phyloP scores from a whole-genome alignment of 64 coral and sea anemone genomes.

The Anthopleura sola region DNA sequence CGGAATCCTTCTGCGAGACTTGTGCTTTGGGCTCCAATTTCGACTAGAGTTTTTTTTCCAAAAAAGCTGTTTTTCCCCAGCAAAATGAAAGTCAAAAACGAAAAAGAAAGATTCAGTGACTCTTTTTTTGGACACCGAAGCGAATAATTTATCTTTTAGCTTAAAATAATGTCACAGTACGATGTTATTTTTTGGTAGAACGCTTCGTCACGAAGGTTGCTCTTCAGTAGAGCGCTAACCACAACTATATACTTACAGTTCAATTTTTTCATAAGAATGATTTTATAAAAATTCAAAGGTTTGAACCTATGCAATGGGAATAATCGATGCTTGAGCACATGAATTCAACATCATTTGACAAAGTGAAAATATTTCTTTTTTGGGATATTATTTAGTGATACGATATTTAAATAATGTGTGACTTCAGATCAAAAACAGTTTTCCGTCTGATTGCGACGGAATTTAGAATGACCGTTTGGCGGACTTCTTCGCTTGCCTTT shows the following conservation, averaged over 20 bases:
- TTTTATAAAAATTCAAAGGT: background rate
- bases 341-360: background rate
- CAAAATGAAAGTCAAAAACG: slow-evolving; percentile 5
- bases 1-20: slow-evolving; percentile 5
- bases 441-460: slow-evolving; percentile 21
- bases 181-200: background rate
- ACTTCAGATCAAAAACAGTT: slow-evolving; percentile 17
- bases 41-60: background rate
- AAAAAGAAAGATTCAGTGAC: background rate
- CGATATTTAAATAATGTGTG: slow-evolving; percentile 16
- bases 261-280: background rate
- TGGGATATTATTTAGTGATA: background rate
- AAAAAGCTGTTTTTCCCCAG: background rate
- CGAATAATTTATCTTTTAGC: background rate
- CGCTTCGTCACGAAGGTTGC: background rate
- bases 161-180: background rate
- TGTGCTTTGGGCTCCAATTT: background rate
- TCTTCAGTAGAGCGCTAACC: slow-evolving; percentile 11
- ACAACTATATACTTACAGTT: background rate
- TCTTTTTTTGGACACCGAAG: background rate
- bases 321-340: background rate
- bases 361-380: background rate
- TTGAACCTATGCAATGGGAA: background rate
- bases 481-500: background rate
- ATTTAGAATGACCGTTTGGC: background rate